Conservation (phyloP, 2,113 vertebrate genomes). For the Alosa alosa region DNA sequence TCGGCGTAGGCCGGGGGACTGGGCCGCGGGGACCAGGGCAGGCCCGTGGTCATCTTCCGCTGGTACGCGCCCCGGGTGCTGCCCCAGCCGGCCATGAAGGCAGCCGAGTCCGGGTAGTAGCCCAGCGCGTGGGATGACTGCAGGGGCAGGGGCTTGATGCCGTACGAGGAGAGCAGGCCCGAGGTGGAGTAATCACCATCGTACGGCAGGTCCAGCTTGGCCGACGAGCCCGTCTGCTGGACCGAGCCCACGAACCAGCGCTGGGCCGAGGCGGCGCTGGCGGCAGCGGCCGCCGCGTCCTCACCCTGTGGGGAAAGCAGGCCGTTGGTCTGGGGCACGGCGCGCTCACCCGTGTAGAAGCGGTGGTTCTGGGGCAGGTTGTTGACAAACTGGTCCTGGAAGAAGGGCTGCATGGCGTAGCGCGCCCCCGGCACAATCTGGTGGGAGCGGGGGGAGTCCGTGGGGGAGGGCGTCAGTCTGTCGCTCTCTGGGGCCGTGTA, state of each 20-base stretch:
- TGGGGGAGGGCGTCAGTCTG: conserved; percentile 96
- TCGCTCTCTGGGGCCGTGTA: conserved; percentile 98
- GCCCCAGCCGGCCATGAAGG: conserved; percentile 91
- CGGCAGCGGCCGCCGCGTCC: conserved; percentile 73
- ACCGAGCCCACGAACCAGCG: conserved; percentile 94
- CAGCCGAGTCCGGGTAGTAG: conserved; percentile 90
- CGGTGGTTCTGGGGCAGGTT: conserved; percentile 93
- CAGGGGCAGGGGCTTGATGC: conserved; percentile 94
- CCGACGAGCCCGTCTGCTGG: conserved; percentile 81
- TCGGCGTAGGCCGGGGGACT: conserved; percentile 89
- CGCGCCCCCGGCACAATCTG: conserved; percentile 96
- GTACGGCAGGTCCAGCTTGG: conserved; percentile 92
- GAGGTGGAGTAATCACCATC: conserved; percentile 92
- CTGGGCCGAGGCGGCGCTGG: conserved; percentile 74
- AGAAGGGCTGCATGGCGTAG: conserved; percentile 95
- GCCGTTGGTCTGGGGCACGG: conserved; percentile 93
- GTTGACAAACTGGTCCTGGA: conserved; percentile 99
- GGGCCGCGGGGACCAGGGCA: conserved; percentile 92
- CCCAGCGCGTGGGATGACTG: conserved; percentile 92
- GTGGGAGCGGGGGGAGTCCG: conserved; percentile 97
- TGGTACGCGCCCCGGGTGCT: conserved; percentile 87
- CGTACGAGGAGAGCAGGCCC: conserved; percentile 89
- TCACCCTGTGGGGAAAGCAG: conserved; percentile 90
- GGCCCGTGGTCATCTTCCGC: conserved; percentile 87
- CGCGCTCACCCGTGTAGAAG: conserved; percentile 90